These are phyloP conservation scores for Onychostoma macrolepis DNA, from an alignment of 2,113 vertebrate genomes.

Conservation along the genomic window DNA sequence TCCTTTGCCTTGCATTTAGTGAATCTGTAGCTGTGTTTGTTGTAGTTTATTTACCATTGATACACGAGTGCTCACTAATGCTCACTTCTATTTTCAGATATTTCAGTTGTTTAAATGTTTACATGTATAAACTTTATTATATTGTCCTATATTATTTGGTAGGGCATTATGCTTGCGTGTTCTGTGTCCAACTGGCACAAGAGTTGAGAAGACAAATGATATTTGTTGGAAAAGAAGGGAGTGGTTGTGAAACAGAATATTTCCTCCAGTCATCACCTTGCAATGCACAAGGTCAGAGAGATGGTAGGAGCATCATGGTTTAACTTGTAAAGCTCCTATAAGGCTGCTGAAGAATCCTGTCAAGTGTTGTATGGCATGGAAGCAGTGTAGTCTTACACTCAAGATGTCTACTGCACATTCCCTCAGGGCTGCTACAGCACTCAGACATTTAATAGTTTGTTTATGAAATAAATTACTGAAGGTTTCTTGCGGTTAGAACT, in stretches of 20 bases:
- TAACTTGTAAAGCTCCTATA: conserved; percentile 22
- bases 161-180: conserved; percentile 7
- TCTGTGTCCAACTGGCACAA: conserved; percentile 29
- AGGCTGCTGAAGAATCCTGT: conserved; percentile 53
- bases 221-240: conserved; percentile 5
- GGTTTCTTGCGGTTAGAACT: not conserved
- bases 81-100: not conserved
- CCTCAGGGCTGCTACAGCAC: not conserved
- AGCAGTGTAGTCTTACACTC: conserved; percentile 43
- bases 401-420: conserved; percentile 39
- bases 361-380: conserved; percentile 49
- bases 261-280: conserved; percentile 11
- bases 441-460: conserved; percentile 47
- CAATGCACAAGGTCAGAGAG: not conserved
- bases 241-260: conserved; percentile 43
- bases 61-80: not conserved
- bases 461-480: conserved; percentile 46
- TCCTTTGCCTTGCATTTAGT: not conserved
- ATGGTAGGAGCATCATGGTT: conserved; percentile 10
- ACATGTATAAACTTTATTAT: not conserved
- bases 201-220: conserved; percentile 24
- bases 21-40: not conserved
- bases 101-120: not conserved
- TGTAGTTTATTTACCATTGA: not conserved
- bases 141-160: conserved; percentile 29